Evolutionary conservation across 2,797 vertebrate species (phyloP), one percentile per base, ranked within the genome.

Genomic region (Delichon dasypus): DNA sequence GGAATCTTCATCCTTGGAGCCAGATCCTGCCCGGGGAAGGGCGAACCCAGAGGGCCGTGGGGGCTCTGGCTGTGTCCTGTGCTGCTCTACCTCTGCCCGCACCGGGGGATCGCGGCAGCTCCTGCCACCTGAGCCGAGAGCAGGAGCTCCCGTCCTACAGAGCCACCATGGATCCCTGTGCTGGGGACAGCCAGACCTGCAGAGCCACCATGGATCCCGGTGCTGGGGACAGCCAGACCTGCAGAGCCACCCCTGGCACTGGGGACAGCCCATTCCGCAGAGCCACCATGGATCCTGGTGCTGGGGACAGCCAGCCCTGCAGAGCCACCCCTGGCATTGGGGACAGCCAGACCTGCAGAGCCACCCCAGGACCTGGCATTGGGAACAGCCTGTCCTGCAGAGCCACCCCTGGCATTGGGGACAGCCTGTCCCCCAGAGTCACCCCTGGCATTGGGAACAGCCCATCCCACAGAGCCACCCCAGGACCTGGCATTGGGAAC

Each of bases 51-150:
- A 10, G 82, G 76, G 45, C 68, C 0, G 2, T 0, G 8, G 48
- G 75, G 55, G 7, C 38, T 66, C 51, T 4, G 3, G 77, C 12
- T 2, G 11, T 4, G 30, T 11, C 64, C 73, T 16, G 0, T 9
- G 60, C 34, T 1, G 20, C 95, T 88, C 94, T 89, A 85, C 85
- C 93, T 94, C 88, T 80, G 71, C 86, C 82, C 1, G 1, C 34
- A 2, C 36, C 2, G 13, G 36, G 54, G 93, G 47, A 29, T 20
- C 0, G 1, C 0, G 5, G 92, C 77, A 81, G 48, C 84, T 89
- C 87, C 96, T 97, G 96, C 96, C 89, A n/a, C 86, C 96, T 97
- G 96, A 97, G 97, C 97, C 95, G 89, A 95, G 93, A 89, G 94
- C 92, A 82, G 95, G 90, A 95, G 93, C 5, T 5, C 50, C 51